A percentile compares a stretch with the other conserved stretches of the same genome.
phyloP scores from a whole-genome alignment of 2,888 invertebrate species.

The Schrankia costaestrigalis region DNA sequence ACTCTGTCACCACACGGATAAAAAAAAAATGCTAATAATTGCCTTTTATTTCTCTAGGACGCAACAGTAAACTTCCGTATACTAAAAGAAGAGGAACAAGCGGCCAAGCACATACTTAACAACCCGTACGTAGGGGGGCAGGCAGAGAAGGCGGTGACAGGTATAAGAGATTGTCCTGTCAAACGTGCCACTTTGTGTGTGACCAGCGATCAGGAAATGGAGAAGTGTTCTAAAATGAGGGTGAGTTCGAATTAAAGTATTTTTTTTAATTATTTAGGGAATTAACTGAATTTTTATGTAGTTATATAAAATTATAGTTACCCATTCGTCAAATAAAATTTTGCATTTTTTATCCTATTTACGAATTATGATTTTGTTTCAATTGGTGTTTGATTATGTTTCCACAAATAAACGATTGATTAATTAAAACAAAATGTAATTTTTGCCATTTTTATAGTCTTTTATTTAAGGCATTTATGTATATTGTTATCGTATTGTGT shows the following conservation, averaged over 20 bases:
- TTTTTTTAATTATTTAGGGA: no score
- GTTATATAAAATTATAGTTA: no score
- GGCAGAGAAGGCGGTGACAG: conserved; percentile 85
- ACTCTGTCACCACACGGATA: no score
- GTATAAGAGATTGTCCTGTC: conserved; percentile 91
- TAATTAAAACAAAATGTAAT: no score
- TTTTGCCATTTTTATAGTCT: no score
- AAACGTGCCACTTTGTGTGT: conserved; percentile 93
- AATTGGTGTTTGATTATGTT: no score
- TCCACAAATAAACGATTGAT: no score
- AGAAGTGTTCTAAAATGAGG: conserved; percentile 95
- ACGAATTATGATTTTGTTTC: no score
- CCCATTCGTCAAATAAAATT: no score
- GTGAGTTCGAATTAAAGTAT: conserved; percentile 81
- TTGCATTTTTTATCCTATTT: no score
- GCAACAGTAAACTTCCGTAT: conserved; percentile 83
- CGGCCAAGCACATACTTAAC: conserved; percentile 87
- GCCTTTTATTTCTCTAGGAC: conserved; percentile 79
- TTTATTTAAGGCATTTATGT: no score
- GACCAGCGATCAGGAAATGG: conserved; percentile 93
- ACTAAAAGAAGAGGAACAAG: conserved; percentile 87
- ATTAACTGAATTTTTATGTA: neutral
- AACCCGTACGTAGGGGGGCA: conserved; percentile 80
- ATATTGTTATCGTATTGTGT: no score
- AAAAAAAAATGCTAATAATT: neutral